Percentiles rank a stretch among this genome's conserved stretches.
These are phyloP conservation scores for Diogma glabrata DNA, from an alignment of 2,888 invertebrate species.

Conservation along the genomic window DNA sequence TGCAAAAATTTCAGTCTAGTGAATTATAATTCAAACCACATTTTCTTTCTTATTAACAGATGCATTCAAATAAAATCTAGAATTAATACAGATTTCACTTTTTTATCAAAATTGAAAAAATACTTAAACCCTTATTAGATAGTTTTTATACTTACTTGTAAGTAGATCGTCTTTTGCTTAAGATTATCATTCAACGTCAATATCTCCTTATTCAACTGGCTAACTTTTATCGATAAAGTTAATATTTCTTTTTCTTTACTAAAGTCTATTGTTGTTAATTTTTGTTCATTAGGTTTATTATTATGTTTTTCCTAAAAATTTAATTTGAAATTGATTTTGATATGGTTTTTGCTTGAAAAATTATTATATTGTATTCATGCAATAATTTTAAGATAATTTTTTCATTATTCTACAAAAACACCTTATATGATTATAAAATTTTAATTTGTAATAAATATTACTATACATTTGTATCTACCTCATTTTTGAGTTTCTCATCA, in stretches of 20 bases:
- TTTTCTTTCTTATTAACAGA: too few relatives aligned
- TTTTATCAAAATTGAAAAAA: too few relatives aligned
- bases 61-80: not conserved
- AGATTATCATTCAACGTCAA: not conserved
- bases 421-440: slow-evolving; percentile 4
- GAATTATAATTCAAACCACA: too few relatives aligned
- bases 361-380: not conserved
- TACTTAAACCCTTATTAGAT: too few relatives aligned
- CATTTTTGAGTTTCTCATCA: slow-evolving; percentile 24
- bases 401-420: slow-evolving; percentile 6
- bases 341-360: not conserved
- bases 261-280: not conserved
- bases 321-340: slow-evolving; percentile 6
- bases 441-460: not conserved
- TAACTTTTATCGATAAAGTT: slow-evolving; percentile 2
- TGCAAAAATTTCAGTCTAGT: too few relatives aligned
- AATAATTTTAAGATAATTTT: slow-evolving; percentile 3
- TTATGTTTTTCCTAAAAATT: slow-evolving; percentile 6
- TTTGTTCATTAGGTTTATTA: too few relatives aligned
- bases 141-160: slow-evolving; percentile 1
- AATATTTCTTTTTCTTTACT: slow-evolving; percentile 4
- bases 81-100: not conserved
- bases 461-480: slow-evolving; percentile 23
- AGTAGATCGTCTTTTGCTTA: slow-evolving; percentile 4
- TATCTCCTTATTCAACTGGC: not conserved